Conservation (phyloP, 2,113 vertebrate genomes). For the Psophia crepitans region DNA sequence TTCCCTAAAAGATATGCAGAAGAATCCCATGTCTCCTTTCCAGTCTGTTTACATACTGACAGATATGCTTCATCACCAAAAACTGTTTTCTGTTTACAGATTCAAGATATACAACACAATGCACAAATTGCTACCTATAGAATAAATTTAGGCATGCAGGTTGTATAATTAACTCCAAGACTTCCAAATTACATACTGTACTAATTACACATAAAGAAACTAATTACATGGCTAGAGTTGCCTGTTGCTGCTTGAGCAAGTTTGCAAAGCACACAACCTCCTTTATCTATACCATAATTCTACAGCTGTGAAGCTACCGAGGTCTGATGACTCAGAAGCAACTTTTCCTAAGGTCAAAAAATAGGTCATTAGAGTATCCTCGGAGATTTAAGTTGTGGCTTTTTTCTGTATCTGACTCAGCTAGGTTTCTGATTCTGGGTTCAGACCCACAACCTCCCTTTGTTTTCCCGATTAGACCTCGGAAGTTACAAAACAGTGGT, state of each 20-base stretch:
- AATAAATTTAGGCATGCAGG: not conserved
- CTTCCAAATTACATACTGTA: not conserved
- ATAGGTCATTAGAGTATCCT: not conserved
- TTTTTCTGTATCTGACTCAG: not conserved
- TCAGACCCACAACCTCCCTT: not conserved
- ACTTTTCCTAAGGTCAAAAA: not conserved
- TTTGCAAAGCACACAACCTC: not conserved
- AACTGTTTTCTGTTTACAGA: not conserved
- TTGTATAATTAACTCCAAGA: not conserved
- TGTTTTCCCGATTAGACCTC: not conserved
- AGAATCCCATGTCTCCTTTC: not conserved
- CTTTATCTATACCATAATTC: not conserved
- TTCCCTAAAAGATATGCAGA: not conserved
- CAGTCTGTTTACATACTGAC: not conserved
- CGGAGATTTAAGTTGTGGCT: not conserved
- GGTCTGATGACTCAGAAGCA: conserved; percentile 2
- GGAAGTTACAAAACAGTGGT: not conserved
- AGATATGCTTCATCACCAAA: not conserved
- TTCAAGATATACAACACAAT: not conserved
- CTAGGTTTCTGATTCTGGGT: not conserved
- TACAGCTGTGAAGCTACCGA: not conserved
- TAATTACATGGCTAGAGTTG: not conserved
- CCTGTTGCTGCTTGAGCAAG: not conserved
- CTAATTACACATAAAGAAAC: not conserved
- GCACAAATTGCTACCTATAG: not conserved